phyloP scores from a whole-genome alignment of 2,888 invertebrate genomes.

The Ecdyonurus torrentis region DNA sequence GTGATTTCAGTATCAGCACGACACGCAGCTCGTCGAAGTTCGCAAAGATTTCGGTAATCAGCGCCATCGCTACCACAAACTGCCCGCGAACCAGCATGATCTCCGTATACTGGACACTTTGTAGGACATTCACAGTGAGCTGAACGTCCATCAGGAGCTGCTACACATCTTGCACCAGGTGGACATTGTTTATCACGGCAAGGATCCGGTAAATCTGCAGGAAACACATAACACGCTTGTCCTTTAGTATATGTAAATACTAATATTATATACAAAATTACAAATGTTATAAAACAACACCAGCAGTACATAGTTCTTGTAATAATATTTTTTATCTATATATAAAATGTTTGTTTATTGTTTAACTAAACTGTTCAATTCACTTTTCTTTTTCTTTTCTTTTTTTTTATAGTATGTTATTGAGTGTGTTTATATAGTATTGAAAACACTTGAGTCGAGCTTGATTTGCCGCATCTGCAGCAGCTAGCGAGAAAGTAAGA shows the following conservation, averaged over 20 bases:
- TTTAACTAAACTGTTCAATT: background rate
- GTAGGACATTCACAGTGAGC: conserved; percentile 63
- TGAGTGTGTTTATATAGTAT: too few species aligned
- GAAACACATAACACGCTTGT: conserved; percentile 33
- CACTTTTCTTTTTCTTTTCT: too few species aligned
- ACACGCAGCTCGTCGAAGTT: conserved; percentile 66
- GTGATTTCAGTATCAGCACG: conserved; percentile 53
- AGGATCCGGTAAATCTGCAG: conserved; percentile 50
- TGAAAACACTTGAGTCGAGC: too few species aligned
- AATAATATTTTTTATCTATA: background rate
- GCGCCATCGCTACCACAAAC: conserved; percentile 71
- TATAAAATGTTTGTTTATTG: too few species aligned
- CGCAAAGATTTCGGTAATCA: conserved; percentile 74
- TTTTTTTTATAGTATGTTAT: too few species aligned
- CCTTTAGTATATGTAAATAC: background rate
- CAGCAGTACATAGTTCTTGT: background rate
- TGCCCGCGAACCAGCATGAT: conserved; percentile 59
- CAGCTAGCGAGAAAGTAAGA: background rate
- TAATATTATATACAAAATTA: background rate
- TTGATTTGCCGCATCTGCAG: background rate
- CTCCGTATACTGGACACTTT: conserved; percentile 66
- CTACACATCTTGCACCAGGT: conserved; percentile 49
- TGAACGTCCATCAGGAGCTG: conserved; percentile 45
- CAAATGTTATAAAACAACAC: background rate
- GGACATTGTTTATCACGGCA: conserved; percentile 50